Evolutionary conservation across 2,113 vertebrate species (phyloP), one percentile per base, ranked within the genome.

Genomic region (Felis chaus): DNA sequence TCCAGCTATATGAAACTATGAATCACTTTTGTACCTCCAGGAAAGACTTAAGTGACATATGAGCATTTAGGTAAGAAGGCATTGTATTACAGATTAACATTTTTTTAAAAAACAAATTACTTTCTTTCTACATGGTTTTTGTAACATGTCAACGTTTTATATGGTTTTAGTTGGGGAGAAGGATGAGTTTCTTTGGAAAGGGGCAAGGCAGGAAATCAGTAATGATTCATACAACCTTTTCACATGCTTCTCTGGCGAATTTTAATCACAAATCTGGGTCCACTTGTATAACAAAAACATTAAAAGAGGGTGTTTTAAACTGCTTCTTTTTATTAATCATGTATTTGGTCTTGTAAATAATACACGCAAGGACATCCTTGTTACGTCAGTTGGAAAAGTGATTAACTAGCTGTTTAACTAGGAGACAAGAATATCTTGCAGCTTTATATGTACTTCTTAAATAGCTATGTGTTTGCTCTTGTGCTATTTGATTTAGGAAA

Each of bases 331-430:
- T 98, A 98, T 98, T 99, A 99, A 99, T 98, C 98, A 98, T 96
- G 97, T 97, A 98, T 98, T 96, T 96, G 93, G 93, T 98, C 97
- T 98, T 98, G 98, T 98, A 99, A 99, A 99, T 98, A 99, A 98
- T 98, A 96, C 98, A 98, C 16, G 80, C 97, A 98, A 98, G 97
- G 83, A 98, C 97, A 98, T 98, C 98, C 98, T 98, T 97, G 97
- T 97, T 98, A 98, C 91, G 97, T 99, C 98, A 99, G 97, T 97
- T 95, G 88, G 95, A 86, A 65, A 95, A 95, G 96, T 98, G 97
- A 98, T 97, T 97, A 98, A 98, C 80, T 97, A 96, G 94, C 91
- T 98, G 92, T 97, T 98, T 92, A 97, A 74, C 83, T 97, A 93
- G 91, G 91, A 98, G 98, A 97, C 92, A 90, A 68, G 78, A 68